Evolutionary conservation across 2,797 vertebrate species (phyloP).

Genomic region (Hydrocynus forskahlii): DNA sequence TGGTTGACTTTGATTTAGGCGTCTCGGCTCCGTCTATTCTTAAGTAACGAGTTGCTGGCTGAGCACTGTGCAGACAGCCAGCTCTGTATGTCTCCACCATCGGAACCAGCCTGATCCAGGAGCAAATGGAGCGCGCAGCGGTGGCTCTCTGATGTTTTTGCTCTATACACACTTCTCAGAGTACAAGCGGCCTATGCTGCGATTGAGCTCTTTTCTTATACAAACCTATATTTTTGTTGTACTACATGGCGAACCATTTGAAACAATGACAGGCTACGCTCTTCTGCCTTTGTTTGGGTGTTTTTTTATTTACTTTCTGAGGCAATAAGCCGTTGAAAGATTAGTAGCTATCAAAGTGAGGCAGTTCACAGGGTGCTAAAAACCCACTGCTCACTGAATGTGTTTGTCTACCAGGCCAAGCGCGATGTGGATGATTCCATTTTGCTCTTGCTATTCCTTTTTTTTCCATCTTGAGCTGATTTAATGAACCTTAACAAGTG

Average conservation of each 20-base stretch:
- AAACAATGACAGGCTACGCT: slow-evolving; percentile 11
- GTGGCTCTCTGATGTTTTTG: slow-evolving; percentile 64
- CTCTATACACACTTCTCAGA: slow-evolving; percentile 57
- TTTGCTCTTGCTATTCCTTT: slow-evolving; percentile 7
- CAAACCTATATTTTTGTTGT: slow-evolving; percentile 47
- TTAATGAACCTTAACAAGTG: slow-evolving; percentile 16
- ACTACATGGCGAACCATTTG: not conserved
- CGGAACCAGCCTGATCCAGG: slow-evolving; percentile 60
- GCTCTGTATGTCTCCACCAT: slow-evolving; percentile 51
- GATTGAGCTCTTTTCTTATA: slow-evolving; percentile 60
- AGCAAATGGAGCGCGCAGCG: slow-evolving; percentile 74
- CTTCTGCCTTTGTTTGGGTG: not conserved
- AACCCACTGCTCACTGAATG: not conserved
- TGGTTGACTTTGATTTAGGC: slow-evolving; percentile 29
- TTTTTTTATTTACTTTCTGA: not conserved
- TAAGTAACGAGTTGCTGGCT: slow-evolving; percentile 41
- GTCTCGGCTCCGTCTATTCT: slow-evolving; percentile 32
- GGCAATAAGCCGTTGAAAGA: not conserved
- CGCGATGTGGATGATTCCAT: not conserved
- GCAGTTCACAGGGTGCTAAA: not conserved
- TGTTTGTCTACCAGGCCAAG: not conserved
- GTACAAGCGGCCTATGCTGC: slow-evolving; percentile 60
- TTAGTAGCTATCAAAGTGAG: slow-evolving; percentile 19
- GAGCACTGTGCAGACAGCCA: slow-evolving; percentile 27
- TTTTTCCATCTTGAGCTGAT: not conserved